Evolutionary conservation across 1,140 invertebrate genomes (phyloP).

Genomic region (Linepithema humile): DNA sequence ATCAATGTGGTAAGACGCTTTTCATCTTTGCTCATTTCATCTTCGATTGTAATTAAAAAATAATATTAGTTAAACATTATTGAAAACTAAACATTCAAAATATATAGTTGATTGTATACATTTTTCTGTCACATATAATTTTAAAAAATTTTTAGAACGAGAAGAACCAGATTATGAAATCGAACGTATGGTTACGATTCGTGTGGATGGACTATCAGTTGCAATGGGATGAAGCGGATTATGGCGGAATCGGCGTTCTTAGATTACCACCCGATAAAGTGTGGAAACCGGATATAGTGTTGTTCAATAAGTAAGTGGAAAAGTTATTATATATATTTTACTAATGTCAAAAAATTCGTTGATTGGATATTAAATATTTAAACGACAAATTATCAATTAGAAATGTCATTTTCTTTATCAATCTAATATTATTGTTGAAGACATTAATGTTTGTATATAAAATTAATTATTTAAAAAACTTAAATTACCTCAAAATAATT

Average conservation of each 20-base stretch:
- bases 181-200: slow-evolving; percentile 98
- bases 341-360: not conserved
- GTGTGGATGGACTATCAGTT: slow-evolving; percentile 99
- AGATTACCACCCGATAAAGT: slow-evolving; percentile 99
- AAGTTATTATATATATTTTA: not conserved
- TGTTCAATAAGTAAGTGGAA: slow-evolving; percentile 99
- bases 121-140: not conserved
- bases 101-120: not conserved
- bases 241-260: slow-evolving; percentile 97
- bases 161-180: slow-evolving; percentile 99
- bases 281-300: slow-evolving; percentile 99
- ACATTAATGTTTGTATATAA: not conserved
- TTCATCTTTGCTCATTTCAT: not conserved
- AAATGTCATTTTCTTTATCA: not conserved
- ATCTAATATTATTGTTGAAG: not conserved
- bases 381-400: no score
- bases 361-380: not conserved
- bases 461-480: not conserved
- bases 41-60: not conserved
- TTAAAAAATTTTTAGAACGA: slow-evolving; percentile 92
- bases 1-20: slow-evolving; percentile 96
- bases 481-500: not conserved
- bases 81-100: slow-evolving; percentile 5
- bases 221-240: slow-evolving; percentile 98
- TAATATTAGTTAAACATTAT: slow-evolving; percentile 2